Base-by-base conservation (phyloP, 2,797 vertebrate species). In the Phalloptychus januarius region DNA sequence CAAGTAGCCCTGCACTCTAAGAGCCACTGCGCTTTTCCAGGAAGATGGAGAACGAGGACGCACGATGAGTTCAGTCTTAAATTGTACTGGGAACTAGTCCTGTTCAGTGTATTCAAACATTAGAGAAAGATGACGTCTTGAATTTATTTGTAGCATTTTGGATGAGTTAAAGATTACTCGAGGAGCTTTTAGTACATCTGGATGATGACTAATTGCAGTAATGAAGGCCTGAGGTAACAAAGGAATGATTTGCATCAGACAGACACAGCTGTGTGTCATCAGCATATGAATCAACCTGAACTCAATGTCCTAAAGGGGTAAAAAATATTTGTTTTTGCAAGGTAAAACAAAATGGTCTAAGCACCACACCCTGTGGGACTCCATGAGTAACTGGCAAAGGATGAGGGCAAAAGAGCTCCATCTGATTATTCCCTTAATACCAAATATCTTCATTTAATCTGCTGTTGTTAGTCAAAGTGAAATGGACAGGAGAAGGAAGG, bases 401-500 rank as follows among this genome's bases (percentile, higher is more conserved):
- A 67, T 38, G 20, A 67, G 20, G 65, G 12, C 38, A 69, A 11
- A 12, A 52, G 7, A 46, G 16, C 45, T 38, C 18, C 7, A 15
- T 65, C 36, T 38, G 58, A 42, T 42, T 25, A 11, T 69, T 20
- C 65, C 38, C 38, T 69, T 42, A 1, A 36, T 7, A 69, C 65
- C 65, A 42, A 69, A 42, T 42, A n/a, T 40, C 10, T 23, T 67
- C 11, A 40, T 40, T 40, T 42, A 42, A 42, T 69, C 23, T 42
- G 38, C 33, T 81, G 52, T 72, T 65, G n/a, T 40, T 38, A 28
- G 38, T 11, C 44, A 76, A 74, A 45, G 42, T 63, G 15, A 54
- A 40, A 18, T 20, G 65, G 5, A 61, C 69, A 69, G 45, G 7
- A 67, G 58, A 65, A 74, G 54, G 54, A 81, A 78, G 78, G 77